Evolutionary conservation across 2,888 invertebrate genomes (phyloP).

Genomic region (Drosophila atripex): DNA sequence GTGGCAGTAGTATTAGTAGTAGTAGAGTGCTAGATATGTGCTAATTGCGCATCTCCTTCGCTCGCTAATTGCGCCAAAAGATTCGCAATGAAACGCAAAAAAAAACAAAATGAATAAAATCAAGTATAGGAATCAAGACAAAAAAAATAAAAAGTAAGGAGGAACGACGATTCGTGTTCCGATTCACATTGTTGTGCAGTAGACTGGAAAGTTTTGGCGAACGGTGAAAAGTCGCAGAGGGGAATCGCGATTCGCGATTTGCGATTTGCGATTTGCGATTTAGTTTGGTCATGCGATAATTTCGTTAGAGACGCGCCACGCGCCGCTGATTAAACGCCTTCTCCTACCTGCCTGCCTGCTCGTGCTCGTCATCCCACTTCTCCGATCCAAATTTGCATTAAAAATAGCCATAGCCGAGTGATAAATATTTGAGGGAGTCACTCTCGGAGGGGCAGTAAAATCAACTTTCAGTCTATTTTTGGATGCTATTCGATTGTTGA

Average conservation of each 20-base stretch:
- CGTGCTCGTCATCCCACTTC: not conserved
- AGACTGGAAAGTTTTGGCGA: slow-evolving; percentile 66
- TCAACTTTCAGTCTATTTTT: slow-evolving; percentile 54
- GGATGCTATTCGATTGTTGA: slow-evolving; percentile 31
- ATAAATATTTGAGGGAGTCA: slow-evolving; percentile 54
- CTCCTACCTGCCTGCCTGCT: not conserved
- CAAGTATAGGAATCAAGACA: too few relatives aligned
- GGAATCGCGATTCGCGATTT: not conserved
- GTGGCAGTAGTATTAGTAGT: not conserved
- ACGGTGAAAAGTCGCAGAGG: slow-evolving; percentile 26
- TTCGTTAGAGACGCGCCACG: slow-evolving; percentile 48
- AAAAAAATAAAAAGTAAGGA: slow-evolving; percentile 7
- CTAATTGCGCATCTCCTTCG: slow-evolving; percentile 56
- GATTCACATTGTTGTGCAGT: slow-evolving; percentile 57
- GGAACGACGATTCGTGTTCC: slow-evolving; percentile 46
- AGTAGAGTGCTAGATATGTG: slow-evolving; percentile 56
- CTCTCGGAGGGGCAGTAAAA: slow-evolving; percentile 28
- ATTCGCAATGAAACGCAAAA: slow-evolving; percentile 26
- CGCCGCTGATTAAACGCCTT: slow-evolving; percentile 45
- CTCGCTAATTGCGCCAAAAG: slow-evolving; percentile 61
- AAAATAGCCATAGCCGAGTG: slow-evolving; percentile 60
- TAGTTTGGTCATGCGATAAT: slow-evolving; percentile 48
- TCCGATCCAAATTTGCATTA: slow-evolving; percentile 40
- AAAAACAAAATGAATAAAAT: not conserved
- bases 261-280: slow-evolving; percentile 20